Evolutionary conservation across 2,888 invertebrate species (phyloP), one percentile per base, ranked within the genome.

Genomic region (Acanthoscelides obtectus): DNA sequence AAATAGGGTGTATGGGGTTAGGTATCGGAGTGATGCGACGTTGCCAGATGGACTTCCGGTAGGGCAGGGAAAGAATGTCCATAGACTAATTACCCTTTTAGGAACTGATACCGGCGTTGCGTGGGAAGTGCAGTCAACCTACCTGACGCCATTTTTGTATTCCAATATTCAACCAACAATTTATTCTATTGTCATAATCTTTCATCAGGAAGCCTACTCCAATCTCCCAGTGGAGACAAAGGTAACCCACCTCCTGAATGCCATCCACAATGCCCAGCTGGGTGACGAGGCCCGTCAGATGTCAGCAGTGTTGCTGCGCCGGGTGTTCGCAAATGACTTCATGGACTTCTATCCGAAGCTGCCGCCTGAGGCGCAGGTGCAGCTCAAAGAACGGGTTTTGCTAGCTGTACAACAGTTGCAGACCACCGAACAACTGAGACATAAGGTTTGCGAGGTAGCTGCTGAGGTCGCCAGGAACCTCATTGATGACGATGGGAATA

Each of bases 391-490:
- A 80, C 95, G 97, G 84, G 90, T 99, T 70, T 88, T 98, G 72
- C 84, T 94, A 72, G 92, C 93, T 64, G 90, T 98, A 22, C 95
- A 95, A 83, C 92, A 93, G 86, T 94, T 95, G 80, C 93, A 95
- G 80, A 90, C 89, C 65, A 90, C 89, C 64, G 92, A 93, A 75
- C 90, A 90, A 75, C 87, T 95, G 74, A 89, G 97, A 71, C 93
- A 95, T 76, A 98, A 98, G 89, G 91, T 98, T 68, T 97, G 97
- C 85, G 99, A 99, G 85, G 94, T 97, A 70, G 94, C 94, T 64
- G 95, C 98, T n/a, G 99, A 99, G 87, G 90, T 98, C 69, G 97
- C 98, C 4, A 89, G 98, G 81, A 97, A 97, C 87, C 89, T 96
- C 76, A 92, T 98, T 77, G 98, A 98, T 82, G 98, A 98, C 79